Percentiles rank a stretch among this genome's conserved stretches.
These are phyloP conservation scores for Myiotriccus ornatus DNA, from an alignment of 2,797 vertebrate species.

Conservation along the genomic window DNA sequence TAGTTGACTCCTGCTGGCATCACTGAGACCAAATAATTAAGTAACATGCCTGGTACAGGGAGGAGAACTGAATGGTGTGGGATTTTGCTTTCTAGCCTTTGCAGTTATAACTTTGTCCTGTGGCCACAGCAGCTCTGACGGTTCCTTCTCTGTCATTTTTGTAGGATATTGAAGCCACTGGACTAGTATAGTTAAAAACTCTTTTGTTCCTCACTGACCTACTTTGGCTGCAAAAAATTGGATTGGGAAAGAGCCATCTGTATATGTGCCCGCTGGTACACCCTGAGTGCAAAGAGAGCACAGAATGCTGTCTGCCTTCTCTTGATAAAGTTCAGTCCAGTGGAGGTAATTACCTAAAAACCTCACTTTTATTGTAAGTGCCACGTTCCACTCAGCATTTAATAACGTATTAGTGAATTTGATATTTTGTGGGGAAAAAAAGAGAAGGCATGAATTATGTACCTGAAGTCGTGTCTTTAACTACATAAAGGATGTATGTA, in stretches of 20 bases:
- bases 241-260: conserved; percentile 2
- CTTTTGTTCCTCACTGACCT: conserved; percentile 16
- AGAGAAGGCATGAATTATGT: not conserved
- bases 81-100: not conserved
- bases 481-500: not conserved
- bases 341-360: not conserved
- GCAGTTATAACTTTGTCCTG: not conserved
- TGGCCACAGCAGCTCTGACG: not conserved
- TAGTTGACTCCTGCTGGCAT: not conserved
- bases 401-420: not conserved
- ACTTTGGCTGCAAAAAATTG: not conserved
- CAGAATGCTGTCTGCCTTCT: not conserved
- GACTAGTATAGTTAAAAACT: conserved; percentile 8
- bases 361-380: not conserved
- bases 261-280: not conserved
- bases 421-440: not conserved
- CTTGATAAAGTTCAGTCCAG: not conserved
- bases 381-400: not conserved
- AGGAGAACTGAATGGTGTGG: not conserved
- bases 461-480: not conserved
- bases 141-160: not conserved
- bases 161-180: not conserved
- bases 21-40: not conserved
- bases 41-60: not conserved
- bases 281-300: not conserved